Conservation (phyloP, 2,888 invertebrate genomes). For the Epiblema foenella region DNA sequence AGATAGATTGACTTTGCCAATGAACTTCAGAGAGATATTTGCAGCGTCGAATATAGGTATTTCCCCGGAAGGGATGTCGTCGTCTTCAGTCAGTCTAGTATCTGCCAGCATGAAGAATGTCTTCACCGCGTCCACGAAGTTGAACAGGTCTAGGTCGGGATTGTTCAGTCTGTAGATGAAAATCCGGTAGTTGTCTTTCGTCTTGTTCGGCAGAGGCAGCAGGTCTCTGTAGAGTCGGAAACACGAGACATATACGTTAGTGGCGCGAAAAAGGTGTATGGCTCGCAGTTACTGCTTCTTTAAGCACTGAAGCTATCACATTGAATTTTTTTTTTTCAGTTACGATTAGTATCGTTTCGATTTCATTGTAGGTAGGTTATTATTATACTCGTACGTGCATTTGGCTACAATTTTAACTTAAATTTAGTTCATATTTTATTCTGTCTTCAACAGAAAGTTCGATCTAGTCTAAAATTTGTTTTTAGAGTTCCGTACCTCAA, state of each 20-base stretch:
- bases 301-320: no score
- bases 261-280: slow-evolving; percentile 16
- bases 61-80: slow-evolving; percentile 87
- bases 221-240: slow-evolving; percentile 84
- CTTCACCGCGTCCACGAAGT: slow-evolving; percentile 87
- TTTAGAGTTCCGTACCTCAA: no score
- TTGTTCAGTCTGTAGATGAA: slow-evolving; percentile 87
- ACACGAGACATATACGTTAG: slow-evolving; percentile 2
- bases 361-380: no score
- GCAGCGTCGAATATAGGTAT: slow-evolving; percentile 89
- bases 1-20: slow-evolving; percentile 86
- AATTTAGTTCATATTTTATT: no score
- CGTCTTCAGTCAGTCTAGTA: slow-evolving; percentile 86
- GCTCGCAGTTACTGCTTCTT: no score
- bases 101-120: slow-evolving; percentile 90
- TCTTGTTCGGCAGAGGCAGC: slow-evolving; percentile 87
- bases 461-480: no score
- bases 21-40: slow-evolving; percentile 86
- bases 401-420: no score
- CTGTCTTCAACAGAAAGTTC: no score
- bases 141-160: slow-evolving; percentile 86
- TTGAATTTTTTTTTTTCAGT: no score
- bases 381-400: no score
- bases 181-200: slow-evolving; percentile 87
- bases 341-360: no score